Evolutionary conservation across 2,888 invertebrate species (phyloP), one percentile per base, ranked within the genome.

Genomic region (Clanis bilineata): DNA sequence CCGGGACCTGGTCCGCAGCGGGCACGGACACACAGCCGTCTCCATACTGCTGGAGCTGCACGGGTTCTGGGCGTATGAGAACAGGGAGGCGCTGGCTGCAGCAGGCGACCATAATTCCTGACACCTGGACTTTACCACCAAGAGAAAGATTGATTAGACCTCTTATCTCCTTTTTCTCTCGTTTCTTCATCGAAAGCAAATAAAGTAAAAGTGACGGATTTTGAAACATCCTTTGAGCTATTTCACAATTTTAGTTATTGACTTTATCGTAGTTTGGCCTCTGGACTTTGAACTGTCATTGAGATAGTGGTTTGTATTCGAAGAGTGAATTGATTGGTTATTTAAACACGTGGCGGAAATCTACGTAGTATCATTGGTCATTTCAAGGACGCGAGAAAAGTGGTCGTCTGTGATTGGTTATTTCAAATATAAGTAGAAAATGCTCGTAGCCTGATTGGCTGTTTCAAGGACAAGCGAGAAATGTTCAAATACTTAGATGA

Each of bases 1-100:
- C 2, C 95, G 76, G 71, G 98, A 99, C 91, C 93, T 99, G 58
- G 93, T 97, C 55, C 92, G 76, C 72, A 97, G 98, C 87, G 98
- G 98, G 0, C 98, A 98, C 86, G 98, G 98, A 0, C 98, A 98
- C 76, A 98, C 97, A 0, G 97, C 98, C 62, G 95, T 98, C 41
- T 98, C 97, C 75, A 98, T 99, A 81, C 92, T 99, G 61, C 96
- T 98, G 69, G 99, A 99, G 88, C 95, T 98, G 74, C 97, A 98
- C 85, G 98, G 98, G 56, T 99, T 99, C 93, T 98, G 97, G 97
- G 97, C 97, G 0, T 98, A 99, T 80, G 99, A 99, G 92, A 98
- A 98, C 85, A 93, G 98, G 68, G 98, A 98, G 90, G 94, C 95
- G 0, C 90, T 95, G 70, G 94, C 95, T 0, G 94, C 95, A 1